Evolutionary conservation across 2,888 invertebrate species (phyloP).

Genomic region (Habrosyne pyritoides): DNA sequence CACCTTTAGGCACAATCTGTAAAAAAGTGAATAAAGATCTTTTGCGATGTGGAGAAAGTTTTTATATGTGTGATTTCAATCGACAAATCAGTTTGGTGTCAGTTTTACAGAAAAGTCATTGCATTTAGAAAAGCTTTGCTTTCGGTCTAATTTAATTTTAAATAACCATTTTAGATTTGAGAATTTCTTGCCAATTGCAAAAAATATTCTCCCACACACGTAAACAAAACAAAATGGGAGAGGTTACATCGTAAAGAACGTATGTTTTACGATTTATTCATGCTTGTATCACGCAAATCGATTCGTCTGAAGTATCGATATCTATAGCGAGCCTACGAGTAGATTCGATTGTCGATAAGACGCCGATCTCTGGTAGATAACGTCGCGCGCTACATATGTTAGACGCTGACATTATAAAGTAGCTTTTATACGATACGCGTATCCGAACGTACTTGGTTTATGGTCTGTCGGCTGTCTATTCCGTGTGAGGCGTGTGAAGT

Average conservation of each 20-base stretch:
- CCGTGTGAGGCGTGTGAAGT: neutral
- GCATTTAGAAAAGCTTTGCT: no score
- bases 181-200: neutral
- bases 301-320: constrained; percentile 55
- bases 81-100: no score
- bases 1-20: no score
- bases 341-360: constrained; percentile 68
- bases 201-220: neutral
- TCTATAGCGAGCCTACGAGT: constrained; percentile 42
- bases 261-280: constrained; percentile 53
- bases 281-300: constrained; percentile 44
- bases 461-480: constrained; percentile 26
- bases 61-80: no score
- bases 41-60: no score
- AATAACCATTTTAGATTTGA: no score
- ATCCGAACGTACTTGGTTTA: constrained; percentile 44
- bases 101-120: no score
- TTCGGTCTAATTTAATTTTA: no score
- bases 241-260: constrained; percentile 14
- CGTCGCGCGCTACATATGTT: constrained; percentile 66
- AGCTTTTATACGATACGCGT: constrained; percentile 49
- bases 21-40: no score
- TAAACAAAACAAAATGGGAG: constrained; percentile 3
- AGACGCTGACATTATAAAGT: constrained; percentile 62
- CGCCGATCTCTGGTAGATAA: constrained; percentile 63